phyloP scores from a whole-genome alignment of 1,140 invertebrate species.

The Papilio glaucus region DNA sequence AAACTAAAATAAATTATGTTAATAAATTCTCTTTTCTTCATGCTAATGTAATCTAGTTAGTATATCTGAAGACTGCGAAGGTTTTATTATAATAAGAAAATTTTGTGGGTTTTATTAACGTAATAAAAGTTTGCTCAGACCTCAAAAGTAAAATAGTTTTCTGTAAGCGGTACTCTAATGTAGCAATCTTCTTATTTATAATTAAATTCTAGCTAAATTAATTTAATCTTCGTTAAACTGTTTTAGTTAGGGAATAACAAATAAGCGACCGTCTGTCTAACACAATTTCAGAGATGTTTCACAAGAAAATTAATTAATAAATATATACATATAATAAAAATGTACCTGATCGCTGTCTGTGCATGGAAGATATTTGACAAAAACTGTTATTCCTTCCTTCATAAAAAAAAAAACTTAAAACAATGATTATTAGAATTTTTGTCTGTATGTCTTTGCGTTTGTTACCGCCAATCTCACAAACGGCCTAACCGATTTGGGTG shows the following conservation, averaged over 20 bases:
- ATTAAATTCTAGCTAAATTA: not conserved
- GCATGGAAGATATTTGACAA: too few relatives aligned
- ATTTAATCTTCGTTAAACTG: not conserved
- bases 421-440: too few relatives aligned
- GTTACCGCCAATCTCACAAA: too few relatives aligned
- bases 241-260: constrained; percentile 1
- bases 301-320: not conserved
- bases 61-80: not conserved
- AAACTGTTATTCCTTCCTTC: too few relatives aligned
- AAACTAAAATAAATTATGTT: not conserved
- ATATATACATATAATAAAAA: too few relatives aligned
- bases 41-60: constrained; percentile 2
- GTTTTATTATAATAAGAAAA: not conserved
- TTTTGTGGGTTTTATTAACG: not conserved
- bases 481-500: too few relatives aligned
- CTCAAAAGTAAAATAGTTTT: not conserved
- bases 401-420: too few relatives aligned
- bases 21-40: not conserved
- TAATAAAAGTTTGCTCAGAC: constrained; percentile 4
- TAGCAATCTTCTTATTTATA: not conserved
- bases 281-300: not conserved
- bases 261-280: not conserved
- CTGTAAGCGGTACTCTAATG: constrained; percentile 5
- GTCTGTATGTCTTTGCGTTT: too few relatives aligned
- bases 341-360: too few relatives aligned